Conservation (phyloP, 2,888 invertebrate species). For the Bursaphelenchus okinawaensis region DNA sequence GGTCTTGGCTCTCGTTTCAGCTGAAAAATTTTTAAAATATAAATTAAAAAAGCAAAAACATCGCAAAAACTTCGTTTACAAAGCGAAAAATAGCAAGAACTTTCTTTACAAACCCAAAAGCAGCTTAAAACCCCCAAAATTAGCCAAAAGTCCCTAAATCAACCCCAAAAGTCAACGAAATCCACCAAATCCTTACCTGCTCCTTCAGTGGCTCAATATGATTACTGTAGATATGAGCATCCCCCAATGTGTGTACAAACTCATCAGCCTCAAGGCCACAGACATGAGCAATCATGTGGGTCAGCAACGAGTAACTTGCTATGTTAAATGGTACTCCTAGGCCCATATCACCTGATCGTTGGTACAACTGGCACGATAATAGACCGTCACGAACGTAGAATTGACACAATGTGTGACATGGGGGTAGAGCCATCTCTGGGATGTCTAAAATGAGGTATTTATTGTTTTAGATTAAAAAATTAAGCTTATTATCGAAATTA, state of each 20-base stretch:
- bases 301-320: slow-evolving; percentile 87
- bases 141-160: not conserved
- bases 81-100: not conserved
- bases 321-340: slow-evolving; percentile 98
- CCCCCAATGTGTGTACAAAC: slow-evolving; percentile 87
- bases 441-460: no score
- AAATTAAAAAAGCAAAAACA: not conserved
- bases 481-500: not conserved
- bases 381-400: slow-evolving; percentile 79
- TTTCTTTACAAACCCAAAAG: not conserved
- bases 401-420: slow-evolving; percentile 89
- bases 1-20: slow-evolving; percentile 71
- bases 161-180: not conserved
- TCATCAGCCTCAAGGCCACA: slow-evolving; percentile 85
- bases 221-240: slow-evolving; percentile 86
- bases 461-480: not conserved
- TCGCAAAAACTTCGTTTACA: not conserved
- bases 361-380: slow-evolving; percentile 85
- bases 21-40: slow-evolving; percentile 49
- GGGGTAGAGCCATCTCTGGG: slow-evolving; percentile 86
- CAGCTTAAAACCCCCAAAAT: not conserved
- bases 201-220: slow-evolving; percentile 77
- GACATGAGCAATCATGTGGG: slow-evolving; percentile 90
- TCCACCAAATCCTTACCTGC: slow-evolving; percentile 63
- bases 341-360: slow-evolving; percentile 89